A percentile compares a stretch with the other conserved stretches of the same genome.
These are phyloP conservation scores for Xanthia icteritia DNA, from an alignment of 2,888 invertebrate genomes.

Conservation along the genomic window DNA sequence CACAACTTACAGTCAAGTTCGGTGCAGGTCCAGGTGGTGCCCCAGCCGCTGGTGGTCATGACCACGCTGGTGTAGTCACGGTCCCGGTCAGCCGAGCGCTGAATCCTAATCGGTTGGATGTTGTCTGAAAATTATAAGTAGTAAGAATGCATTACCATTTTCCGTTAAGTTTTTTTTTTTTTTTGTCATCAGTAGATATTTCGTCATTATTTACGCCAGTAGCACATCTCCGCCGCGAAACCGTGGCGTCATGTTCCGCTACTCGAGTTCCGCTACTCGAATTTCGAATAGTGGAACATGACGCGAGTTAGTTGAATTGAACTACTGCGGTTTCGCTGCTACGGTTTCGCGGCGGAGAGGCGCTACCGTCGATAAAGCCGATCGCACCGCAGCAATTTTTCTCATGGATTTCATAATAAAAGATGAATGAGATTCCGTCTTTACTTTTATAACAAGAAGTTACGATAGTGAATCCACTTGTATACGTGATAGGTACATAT, in stretches of 20 bases:
- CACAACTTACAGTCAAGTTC: slow-evolving; percentile 38
- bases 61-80: slow-evolving; percentile 72
- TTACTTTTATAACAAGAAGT: background rate
- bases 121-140: slow-evolving; percentile 66
- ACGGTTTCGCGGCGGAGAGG: too few relatives aligned
- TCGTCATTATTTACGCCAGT: background rate
- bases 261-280: too few relatives aligned
- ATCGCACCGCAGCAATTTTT: background rate
- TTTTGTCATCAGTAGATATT: too few relatives aligned
- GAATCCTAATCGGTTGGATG: slow-evolving; percentile 81
- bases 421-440: background rate
- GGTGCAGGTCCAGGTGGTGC: slow-evolving; percentile 76
- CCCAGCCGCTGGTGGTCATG: slow-evolving; percentile 82
- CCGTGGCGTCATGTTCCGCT: too few relatives aligned
- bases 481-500: background rate
- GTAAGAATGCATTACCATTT: background rate
- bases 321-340: too few relatives aligned
- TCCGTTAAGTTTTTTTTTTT: too few relatives aligned
- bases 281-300: too few relatives aligned
- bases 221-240: too few relatives aligned
- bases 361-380: too few relatives aligned
- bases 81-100: slow-evolving; percentile 72
- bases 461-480: background rate
- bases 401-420: background rate
- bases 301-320: too few relatives aligned